Percentiles rank a stretch among this genome's conserved stretches.
phyloP scores from a whole-genome alignment of 1,140 invertebrate genomes.

The Sogatella furcifera region DNA sequence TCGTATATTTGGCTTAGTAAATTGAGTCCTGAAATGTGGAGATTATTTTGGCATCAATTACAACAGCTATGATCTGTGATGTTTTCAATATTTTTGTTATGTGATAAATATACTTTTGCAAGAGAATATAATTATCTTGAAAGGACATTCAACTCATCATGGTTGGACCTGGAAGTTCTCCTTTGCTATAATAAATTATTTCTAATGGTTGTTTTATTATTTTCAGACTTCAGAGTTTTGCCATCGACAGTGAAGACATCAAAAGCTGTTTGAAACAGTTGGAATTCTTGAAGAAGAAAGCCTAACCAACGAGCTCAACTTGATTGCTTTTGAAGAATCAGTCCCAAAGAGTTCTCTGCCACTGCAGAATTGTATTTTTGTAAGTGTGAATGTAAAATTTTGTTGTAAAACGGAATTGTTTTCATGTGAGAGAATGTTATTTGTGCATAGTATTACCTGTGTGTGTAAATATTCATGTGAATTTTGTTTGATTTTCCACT shows the following conservation, averaged over 20 bases:
- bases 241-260: constrained; percentile 28
- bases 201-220: constrained; percentile 1
- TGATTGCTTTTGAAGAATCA: constrained; percentile 8
- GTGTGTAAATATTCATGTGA: no score
- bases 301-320: neutral
- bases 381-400: constrained; percentile 8
- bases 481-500: no score
- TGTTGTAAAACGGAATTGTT: neutral
- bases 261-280: constrained; percentile 25
- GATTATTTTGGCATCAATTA: no score
- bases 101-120: no score
- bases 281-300: constrained; percentile 14
- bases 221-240: constrained; percentile 22
- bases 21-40: no score
- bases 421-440: neutral
- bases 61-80: no score
- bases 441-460: neutral
- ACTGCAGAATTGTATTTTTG: neutral
- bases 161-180: no score
- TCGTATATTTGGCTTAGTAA: no score
- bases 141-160: no score
- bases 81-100: no score
- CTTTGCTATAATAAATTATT: no score
- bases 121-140: no score
- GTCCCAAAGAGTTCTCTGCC: constrained; percentile 1